Evolutionary conservation across 2,797 vertebrate species (phyloP).

Genomic region (Tympanoctomys barrerae): DNA sequence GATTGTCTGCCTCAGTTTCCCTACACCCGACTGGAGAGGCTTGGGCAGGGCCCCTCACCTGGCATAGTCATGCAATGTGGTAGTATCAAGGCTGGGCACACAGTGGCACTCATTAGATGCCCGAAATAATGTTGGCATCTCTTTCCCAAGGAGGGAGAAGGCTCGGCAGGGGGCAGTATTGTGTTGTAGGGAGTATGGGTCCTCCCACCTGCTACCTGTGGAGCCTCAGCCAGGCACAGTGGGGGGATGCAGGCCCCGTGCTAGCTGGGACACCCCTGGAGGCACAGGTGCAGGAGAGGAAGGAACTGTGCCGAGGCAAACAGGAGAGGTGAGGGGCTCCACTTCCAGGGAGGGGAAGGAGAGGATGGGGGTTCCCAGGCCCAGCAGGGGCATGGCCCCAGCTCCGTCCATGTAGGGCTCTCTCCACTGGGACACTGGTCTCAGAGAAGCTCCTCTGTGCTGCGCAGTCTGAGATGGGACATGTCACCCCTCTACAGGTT

Average conservation of each 20-base stretch:
- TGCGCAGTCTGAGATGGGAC: background rate
- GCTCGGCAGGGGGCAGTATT: too few species aligned
- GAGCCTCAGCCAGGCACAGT: background rate
- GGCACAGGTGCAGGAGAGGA: background rate
- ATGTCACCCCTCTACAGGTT: rapidly evolving
- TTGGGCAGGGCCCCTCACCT: background rate
- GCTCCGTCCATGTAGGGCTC: rapidly evolving
- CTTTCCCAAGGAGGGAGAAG: background rate
- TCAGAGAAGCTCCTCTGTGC: rapidly evolving
- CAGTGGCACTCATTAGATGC: background rate
- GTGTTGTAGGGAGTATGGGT: rapidly evolving
- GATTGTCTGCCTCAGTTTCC: background rate
- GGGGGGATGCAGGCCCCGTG: too few species aligned
- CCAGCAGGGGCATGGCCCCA: background rate
- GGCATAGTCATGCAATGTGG: too few species aligned
- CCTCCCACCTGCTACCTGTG: background rate
- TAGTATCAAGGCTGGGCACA: too few species aligned
- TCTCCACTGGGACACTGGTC: rapidly evolving
- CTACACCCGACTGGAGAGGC: background rate
- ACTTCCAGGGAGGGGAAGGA: background rate
- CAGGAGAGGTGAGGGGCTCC: background rate
- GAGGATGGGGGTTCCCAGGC: rapidly evolving
- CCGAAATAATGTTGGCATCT: background rate
- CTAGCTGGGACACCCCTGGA: background rate
- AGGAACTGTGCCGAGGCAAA: background rate